Conservation (phyloP, 2,113 vertebrate genomes). For the Malurus elegans region DNA sequence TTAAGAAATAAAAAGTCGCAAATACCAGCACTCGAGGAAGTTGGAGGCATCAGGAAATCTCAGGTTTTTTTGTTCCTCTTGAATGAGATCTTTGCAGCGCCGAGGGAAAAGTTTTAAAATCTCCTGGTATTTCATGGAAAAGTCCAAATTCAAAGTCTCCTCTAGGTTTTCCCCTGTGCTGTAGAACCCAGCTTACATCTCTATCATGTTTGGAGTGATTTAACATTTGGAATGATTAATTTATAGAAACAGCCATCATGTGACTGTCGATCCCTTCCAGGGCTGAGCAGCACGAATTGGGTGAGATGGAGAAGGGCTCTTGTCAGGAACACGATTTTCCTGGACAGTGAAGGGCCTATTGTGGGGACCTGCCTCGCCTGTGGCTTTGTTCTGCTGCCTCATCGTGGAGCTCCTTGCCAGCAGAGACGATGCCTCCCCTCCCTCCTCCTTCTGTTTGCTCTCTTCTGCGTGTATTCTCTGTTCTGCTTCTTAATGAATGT, state of each 20-base stretch:
- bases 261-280: neutral
- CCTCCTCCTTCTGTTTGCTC: neutral
- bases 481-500: neutral
- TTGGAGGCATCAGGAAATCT: neutral
- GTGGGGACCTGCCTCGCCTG: neutral
- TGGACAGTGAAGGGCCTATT: neutral
- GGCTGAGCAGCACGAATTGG: slow-evolving; percentile 3
- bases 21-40: neutral
- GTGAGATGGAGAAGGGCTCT: neutral
- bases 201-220: neutral
- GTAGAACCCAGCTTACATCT: neutral
- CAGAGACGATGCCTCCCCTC: neutral
- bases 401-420: neutral
- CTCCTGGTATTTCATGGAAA: neutral
- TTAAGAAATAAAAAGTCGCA: neutral
- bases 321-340: neutral
- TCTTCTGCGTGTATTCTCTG: neutral
- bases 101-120: neutral
- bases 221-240: neutral
- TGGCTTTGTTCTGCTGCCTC: slow-evolving; percentile 13
- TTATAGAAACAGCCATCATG: neutral
- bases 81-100: neutral
- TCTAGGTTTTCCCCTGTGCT: neutral
- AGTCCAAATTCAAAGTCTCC: neutral
- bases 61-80: neutral